Percentiles rank a stretch among this genome's conserved stretches.
phyloP scores from a whole-genome alignment of 2,113 vertebrate species.

The Corydoras sp. region DNA sequence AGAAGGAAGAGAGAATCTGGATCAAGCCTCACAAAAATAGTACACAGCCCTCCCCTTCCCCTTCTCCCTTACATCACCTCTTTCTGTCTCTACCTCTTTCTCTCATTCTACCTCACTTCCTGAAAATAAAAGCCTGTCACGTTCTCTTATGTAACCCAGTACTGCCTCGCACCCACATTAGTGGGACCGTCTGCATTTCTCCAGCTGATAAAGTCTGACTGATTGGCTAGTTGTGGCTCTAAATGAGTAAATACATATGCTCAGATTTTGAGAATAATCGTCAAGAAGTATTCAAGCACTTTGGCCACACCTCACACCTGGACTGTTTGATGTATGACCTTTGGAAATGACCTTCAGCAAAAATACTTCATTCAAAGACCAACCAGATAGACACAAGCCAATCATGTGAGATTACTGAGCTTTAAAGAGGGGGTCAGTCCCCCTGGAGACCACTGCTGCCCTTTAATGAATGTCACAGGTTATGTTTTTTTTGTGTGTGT shows the following conservation, averaged over 20 bases:
- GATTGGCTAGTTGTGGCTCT: background rate
- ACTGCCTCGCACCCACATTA: constrained; percentile 37
- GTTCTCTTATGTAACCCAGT: constrained; percentile 50
- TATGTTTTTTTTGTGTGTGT: constrained; percentile 7
- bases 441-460: constrained; percentile 20
- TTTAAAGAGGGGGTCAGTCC: constrained; percentile 18
- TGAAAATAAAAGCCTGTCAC: constrained; percentile 53
- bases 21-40: constrained; percentile 40
- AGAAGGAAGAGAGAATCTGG: constrained; percentile 13
- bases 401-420: background rate
- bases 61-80: constrained; percentile 23
- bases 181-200: constrained; percentile 25
- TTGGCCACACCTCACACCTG: background rate
- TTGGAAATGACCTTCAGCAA: constrained; percentile 6
- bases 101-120: constrained; percentile 36
- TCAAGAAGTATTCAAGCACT: background rate
- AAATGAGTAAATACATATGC: background rate
- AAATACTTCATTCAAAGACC: constrained; percentile 5
- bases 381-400: constrained; percentile 9
- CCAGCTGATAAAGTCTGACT: constrained; percentile 11
- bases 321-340: constrained; percentile 23
- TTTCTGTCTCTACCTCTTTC: constrained; percentile 31
- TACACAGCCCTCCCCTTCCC: constrained; percentile 24
- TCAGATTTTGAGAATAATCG: background rate
- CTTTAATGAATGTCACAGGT: constrained; percentile 36